Evolutionary conservation across 1,140 invertebrate species (phyloP), one percentile per base, ranked within the genome.

Genomic region (Calliopsis andreniformis): DNA sequence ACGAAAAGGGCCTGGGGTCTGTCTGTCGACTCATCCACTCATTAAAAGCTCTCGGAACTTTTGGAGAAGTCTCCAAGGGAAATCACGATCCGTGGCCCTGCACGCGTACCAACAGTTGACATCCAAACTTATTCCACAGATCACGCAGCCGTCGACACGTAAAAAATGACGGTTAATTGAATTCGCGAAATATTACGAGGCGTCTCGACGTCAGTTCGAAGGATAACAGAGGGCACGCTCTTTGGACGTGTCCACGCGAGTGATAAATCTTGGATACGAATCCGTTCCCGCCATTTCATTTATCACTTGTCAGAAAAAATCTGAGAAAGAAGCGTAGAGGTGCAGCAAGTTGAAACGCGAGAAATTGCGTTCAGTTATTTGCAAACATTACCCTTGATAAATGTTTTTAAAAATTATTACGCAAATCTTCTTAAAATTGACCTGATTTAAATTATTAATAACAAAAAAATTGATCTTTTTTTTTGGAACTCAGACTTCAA

Each of bases 1-100:
- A 12, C 20, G 32, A 23, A 14, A 20, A 20, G 62, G 3, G 67
- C 12, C n/a, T n/a, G 55, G 28, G 10, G 14, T 16, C 32, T n/a
- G 4, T n/a, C 2, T 2, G 5, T 39, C 56, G 43, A 23, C 43
- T 25, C 45, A 73, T 72, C 51, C 35, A 42, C 42, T 47, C 23
- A 30, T 75, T 76, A 77, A 76, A 80, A 78, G 77, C 28, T 18
- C 6, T 20, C 28, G 23, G 49, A 43, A 67, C n/a, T n/a, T n/a
- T n/a, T n/a, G n/a, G 67, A 55, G 25, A 20, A 16, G 42, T 76
- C 32, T 20, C 47, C 39, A n/a, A 20, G 32, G 4, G 69, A 7
- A 20, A 63, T 18, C n/a, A 16, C 45, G 30, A 58, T 25, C 51
- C 47, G 39, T 8, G 25, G 35, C 18, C 62, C 20, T 32, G n/a